Conservation (phyloP, 2,113 vertebrate genomes). For the Antechinus stuartii region DNA sequence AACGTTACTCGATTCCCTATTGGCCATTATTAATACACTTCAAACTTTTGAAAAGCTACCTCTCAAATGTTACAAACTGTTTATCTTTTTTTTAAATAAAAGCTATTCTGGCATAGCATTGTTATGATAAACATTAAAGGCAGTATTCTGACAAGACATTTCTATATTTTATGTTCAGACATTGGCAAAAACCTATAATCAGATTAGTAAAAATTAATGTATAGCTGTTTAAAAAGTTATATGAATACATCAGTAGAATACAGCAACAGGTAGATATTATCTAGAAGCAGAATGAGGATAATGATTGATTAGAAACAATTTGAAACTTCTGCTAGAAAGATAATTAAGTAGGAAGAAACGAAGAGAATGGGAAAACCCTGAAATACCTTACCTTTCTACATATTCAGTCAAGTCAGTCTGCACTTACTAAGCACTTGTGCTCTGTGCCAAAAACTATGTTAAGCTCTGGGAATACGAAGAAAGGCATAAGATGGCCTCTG, state of each 20-base stretch:
- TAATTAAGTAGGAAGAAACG: not conserved
- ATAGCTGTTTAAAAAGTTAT: not conserved
- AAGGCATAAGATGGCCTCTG: not conserved
- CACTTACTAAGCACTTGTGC: not conserved
- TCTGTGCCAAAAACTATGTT: not conserved
- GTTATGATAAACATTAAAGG: not conserved
- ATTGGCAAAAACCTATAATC: not conserved
- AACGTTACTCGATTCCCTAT: not conserved
- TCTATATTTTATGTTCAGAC: not conserved
- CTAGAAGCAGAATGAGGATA: not conserved
- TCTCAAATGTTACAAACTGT: not conserved
- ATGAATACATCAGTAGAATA: not conserved
- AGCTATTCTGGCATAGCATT: not conserved
- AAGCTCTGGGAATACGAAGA: not conserved
- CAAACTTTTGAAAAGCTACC: not conserved
- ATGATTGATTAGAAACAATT: not conserved
- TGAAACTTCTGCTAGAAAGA: not conserved
- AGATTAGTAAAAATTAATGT: not conserved
- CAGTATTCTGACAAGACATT: not conserved
- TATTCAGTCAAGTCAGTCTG: not conserved
- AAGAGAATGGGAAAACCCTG: not conserved
- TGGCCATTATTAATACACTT: not conserved
- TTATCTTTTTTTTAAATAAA: not conserved
- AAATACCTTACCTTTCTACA: not conserved
- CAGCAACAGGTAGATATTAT: not conserved